A percentile compares a stretch with the other conserved stretches of the same genome.
Evolutionary conservation across 2,888 invertebrate species (phyloP).

Genomic region (Oxycera nigricornis): DNA sequence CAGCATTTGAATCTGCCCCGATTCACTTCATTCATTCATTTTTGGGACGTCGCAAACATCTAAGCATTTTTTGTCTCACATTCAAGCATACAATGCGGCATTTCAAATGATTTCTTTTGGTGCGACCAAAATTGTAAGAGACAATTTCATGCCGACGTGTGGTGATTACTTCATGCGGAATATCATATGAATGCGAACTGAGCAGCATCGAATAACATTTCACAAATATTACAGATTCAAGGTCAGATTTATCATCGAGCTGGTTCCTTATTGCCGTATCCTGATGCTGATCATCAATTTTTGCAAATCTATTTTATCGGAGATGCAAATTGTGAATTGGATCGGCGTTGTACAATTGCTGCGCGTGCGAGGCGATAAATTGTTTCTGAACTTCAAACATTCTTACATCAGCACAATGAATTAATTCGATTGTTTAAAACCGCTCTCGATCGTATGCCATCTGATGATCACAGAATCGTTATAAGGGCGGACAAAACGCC

Average conservation of each 20-base stretch:
- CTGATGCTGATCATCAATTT: neutral
- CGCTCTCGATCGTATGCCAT: too few species aligned
- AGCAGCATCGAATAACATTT: slow-evolving; percentile 1
- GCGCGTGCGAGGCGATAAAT: too few species aligned
- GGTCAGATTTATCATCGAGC: neutral
- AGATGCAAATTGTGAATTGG: neutral
- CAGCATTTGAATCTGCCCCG: neutral
- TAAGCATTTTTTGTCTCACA: too few species aligned
- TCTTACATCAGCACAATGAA: too few species aligned
- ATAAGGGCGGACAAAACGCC: too few species aligned
- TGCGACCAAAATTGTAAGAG: slow-evolving; percentile 2
- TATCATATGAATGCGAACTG: neutral
- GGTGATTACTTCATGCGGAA: neutral
- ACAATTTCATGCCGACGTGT: neutral
- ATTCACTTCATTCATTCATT: too few species aligned
- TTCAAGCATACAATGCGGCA: slow-evolving; percentile 18
- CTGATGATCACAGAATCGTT: too few species aligned
- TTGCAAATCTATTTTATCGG: slow-evolving; percentile 1
- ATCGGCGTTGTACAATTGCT: too few species aligned
- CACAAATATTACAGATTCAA: neutral
- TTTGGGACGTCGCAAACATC: too few species aligned
- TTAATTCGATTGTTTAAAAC: too few species aligned
- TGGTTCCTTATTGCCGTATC: neutral
- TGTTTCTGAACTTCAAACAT: too few species aligned
- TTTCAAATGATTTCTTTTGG: slow-evolving; percentile 21